Evolutionary conservation across 2,888 invertebrate genomes (phyloP).

Genomic region (Rosalia funebris): DNA sequence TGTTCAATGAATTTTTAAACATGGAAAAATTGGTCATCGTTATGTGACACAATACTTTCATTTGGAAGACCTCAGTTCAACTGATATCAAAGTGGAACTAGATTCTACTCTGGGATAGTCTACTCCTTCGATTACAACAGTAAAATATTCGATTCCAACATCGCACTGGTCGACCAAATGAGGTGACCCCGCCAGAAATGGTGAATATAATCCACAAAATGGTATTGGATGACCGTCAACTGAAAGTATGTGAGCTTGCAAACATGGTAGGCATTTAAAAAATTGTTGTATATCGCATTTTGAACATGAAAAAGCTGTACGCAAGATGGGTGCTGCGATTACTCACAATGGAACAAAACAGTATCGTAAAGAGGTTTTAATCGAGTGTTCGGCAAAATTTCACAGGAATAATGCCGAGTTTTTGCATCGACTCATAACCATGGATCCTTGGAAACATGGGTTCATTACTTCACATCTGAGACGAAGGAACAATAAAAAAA

Average conservation of each 20-base stretch:
- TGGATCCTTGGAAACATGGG: background rate
- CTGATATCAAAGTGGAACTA: background rate
- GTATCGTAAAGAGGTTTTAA: background rate
- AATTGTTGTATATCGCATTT: background rate
- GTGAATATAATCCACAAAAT: background rate
- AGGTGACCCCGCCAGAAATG: background rate
- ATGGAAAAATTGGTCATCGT: background rate
- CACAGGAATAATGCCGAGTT: too few relatives aligned
- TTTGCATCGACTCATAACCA: too few relatives aligned
- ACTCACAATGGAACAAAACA: conserved; percentile 4
- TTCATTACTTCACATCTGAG: background rate
- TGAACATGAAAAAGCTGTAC: background rate
- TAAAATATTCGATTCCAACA: background rate
- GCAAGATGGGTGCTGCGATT: background rate
- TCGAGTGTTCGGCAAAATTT: conserved; percentile 7
- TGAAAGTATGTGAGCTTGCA: background rate
- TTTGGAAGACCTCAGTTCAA: background rate
- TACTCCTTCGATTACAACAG: background rate
- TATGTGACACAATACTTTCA: background rate
- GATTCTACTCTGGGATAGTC: background rate
- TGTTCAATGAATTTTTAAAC: background rate
- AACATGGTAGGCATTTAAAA: background rate
- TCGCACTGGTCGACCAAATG: background rate
- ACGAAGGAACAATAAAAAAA: too few relatives aligned
- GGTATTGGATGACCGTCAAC: conserved; percentile 3